A percentile compares a stretch with the other conserved stretches of the same genome.
Conservation (phyloP, 2,797 vertebrate species). For the Clarias platycephalus region DNA sequence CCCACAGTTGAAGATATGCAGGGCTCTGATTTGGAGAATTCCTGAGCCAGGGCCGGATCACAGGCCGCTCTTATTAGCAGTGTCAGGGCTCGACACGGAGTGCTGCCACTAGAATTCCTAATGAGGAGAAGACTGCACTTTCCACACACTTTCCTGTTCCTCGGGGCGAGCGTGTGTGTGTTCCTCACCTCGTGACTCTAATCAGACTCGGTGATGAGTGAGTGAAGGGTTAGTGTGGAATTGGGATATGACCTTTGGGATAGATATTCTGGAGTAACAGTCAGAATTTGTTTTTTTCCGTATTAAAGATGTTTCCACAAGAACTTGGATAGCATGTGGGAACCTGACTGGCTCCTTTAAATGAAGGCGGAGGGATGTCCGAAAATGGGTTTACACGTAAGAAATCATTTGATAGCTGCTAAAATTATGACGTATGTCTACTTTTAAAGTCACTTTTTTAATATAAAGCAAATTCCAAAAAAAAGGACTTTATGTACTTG, state of each 20-base stretch:
- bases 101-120: slow-evolving; percentile 64
- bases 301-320: neutral
- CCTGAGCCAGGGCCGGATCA: slow-evolving; percentile 70
- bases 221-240: neutral
- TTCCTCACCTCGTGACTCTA: neutral
- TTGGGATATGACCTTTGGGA: slow-evolving; percentile 22
- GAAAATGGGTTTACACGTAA: neutral
- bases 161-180: neutral
- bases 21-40: slow-evolving; percentile 59
- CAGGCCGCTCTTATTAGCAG: slow-evolving; percentile 69
- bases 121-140: slow-evolving; percentile 52
- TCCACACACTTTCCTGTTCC: slow-evolving; percentile 36
- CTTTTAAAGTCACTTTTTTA: too few relatives aligned
- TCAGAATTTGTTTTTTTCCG: neutral
- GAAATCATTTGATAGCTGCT: neutral
- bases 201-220: slow-evolving; percentile 54
- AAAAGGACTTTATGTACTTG: too few relatives aligned
- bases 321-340: neutral
- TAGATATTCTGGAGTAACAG: neutral
- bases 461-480: too few relatives aligned
- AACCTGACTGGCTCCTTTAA: neutral
- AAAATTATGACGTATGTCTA: neutral
- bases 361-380: neutral
- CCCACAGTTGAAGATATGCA: slow-evolving; percentile 65
- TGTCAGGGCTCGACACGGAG: slow-evolving; percentile 67